Evolutionary conservation across 37 sponge, comb jelly and placozoan genomes (phyloP).

Genomic region (Diacarnus erythraeanus): DNA sequence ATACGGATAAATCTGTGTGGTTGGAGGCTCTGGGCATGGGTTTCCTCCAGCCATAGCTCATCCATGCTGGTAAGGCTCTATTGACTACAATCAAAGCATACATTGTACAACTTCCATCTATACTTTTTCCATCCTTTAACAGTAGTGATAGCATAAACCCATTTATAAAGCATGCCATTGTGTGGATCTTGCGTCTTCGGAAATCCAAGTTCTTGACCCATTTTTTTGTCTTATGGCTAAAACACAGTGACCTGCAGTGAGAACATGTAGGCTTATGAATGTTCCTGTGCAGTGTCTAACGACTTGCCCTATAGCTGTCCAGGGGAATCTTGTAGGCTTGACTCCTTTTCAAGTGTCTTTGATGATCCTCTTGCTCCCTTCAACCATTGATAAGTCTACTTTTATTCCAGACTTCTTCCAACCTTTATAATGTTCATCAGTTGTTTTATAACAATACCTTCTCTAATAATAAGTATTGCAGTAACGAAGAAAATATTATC

Average conservation of each 20-base stretch:
- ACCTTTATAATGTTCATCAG: no score
- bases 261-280: neutral
- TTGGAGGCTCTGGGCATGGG: neutral
- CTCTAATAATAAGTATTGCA: no score
- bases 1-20: no score
- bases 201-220: neutral
- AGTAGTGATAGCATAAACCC: neutral
- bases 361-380: neutral
- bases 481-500: no score
- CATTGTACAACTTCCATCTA: neutral
- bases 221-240: neutral
- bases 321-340: neutral
- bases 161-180: neutral
- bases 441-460: no score
- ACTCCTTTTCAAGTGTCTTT: neutral
- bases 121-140: neutral
- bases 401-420: no score
- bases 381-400: no score
- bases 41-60: neutral
- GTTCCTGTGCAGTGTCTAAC: neutral
- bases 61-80: neutral
- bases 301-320: neutral
- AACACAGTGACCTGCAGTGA: slow-evolving; percentile 5
- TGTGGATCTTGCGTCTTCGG: neutral
- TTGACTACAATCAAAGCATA: slow-evolving; percentile 5